Base-by-base conservation (phyloP, 2,888 invertebrate species). In the Theristus sp. region DNA sequence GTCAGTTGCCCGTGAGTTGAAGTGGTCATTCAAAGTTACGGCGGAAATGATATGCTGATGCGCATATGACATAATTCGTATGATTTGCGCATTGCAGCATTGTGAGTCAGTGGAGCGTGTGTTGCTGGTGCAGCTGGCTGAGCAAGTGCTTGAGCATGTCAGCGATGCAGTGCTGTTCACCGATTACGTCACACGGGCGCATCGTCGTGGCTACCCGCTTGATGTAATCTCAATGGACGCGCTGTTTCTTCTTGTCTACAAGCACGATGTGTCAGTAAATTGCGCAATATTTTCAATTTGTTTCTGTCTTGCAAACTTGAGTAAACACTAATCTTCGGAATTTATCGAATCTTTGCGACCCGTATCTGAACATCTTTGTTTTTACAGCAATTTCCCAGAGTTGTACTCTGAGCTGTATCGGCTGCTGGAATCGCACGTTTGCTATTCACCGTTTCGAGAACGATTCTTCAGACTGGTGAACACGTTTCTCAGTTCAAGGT, bases 331-430 rank as follows among this genome's bases (percentile, higher is more conserved):
- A 30, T 31, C 46, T n/a, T 56, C 56, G 28, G 30, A 47, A 28
- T 58, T 46, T 25, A 3, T 58, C 10, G 22, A 26, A 25, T 58
- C 29, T 49, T 57, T 28, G 20, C 25, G 26, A 10, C 3, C 6
- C 28, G 55, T 55, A 20, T 25, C 10, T 17, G 20, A 27, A 27
- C 58, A 52, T 24, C 29, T 30, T 29, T n/a, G 10, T 22, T 31
- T 22, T 73, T 76, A n/a, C 72, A 81, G 81, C 64, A 86, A 91
- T 70, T 93, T 91, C 77, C 93, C 94, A 0, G 86, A 89, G 73
- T 88, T 96, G 74, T 96, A 89, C 77, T 83, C 83, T 67, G 89
- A 93, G 70, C 80, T 96, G n/a, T 96, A 96, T 78, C 85, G 85
- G 26, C 84, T 96, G 83, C 86, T 91, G 71, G 85, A 87, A 70